Evolutionary conservation across 2,797 vertebrate species (phyloP).

Genomic region (Trachops cirrhosus): DNA sequence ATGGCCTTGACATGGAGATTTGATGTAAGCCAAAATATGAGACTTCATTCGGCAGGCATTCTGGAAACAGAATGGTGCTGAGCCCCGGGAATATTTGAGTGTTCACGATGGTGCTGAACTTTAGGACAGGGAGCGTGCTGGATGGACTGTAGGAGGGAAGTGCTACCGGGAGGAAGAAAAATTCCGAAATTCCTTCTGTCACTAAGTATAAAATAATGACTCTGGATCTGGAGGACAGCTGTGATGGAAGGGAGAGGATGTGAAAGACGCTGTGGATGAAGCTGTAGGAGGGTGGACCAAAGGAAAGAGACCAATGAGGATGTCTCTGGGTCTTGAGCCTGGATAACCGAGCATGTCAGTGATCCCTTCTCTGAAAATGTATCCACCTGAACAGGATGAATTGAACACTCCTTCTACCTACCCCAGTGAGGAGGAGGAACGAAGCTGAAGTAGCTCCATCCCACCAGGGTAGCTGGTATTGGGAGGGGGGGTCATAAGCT

Average conservation of each 20-base stretch:
- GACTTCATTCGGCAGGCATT: not conserved
- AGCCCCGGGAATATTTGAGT: not conserved
- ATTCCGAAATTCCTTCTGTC: not conserved
- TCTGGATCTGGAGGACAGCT: not conserved
- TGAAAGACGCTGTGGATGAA: not conserved
- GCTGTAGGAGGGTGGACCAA: not conserved
- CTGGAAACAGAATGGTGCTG: constrained; percentile 3
- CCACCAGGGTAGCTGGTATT: not conserved
- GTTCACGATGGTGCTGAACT: not conserved
- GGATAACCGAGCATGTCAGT: not conserved
- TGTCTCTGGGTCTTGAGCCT: not conserved
- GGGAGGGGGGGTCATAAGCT: not conserved
- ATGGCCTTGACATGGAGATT: not conserved
- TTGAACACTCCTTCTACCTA: not conserved
- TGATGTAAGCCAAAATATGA: not conserved
- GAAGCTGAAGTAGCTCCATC: not conserved
- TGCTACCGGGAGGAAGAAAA: not conserved
- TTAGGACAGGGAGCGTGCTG: not conserved
- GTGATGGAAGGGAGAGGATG: not conserved
- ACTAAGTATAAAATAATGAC: not conserved
- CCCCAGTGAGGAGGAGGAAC: not conserved
- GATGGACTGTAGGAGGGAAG: not conserved
- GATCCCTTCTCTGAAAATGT: not conserved
- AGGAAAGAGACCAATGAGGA: not conserved
- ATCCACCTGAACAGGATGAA: not conserved